Evolutionary conservation across 2,888 invertebrate species (phyloP).

Genomic region (Xanthia togata): DNA sequence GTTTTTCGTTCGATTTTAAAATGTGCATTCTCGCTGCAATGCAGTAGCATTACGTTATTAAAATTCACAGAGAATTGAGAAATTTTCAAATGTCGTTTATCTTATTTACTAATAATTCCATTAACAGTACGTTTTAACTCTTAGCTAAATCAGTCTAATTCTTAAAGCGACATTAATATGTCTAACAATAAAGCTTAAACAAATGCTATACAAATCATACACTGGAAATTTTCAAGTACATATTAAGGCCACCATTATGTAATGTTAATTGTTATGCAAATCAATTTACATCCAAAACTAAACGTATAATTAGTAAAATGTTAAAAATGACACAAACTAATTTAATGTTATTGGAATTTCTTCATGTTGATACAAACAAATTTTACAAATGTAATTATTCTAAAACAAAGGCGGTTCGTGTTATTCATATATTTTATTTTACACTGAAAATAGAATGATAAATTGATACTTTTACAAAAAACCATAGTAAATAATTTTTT

Average conservation of each 20-base stretch:
- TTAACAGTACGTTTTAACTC: constrained; percentile 88
- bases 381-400: constrained; percentile 58
- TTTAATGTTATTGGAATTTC: constrained; percentile 61
- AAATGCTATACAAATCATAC: constrained; percentile 84
- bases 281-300: constrained; percentile 70
- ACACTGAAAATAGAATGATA: constrained; percentile 50
- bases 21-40: constrained; percentile 45
- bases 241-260: constrained; percentile 85
- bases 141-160: constrained; percentile 91
- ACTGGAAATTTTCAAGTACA: constrained; percentile 84
- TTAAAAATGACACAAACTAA: constrained; percentile 62
- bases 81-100: constrained; percentile 78
- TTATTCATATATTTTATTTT: constrained; percentile 54
- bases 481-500: constrained; percentile 25
- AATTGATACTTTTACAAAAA: constrained; percentile 31
- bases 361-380: constrained; percentile 48
- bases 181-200: constrained; percentile 89
- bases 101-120: constrained; percentile 84
- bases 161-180: constrained; percentile 89
- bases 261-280: constrained; percentile 71
- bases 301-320: constrained; percentile 64
- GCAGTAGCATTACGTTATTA: constrained; percentile 42
- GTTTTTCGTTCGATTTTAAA: constrained; percentile 58
- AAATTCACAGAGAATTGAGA: constrained; percentile 53
- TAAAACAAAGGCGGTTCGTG: constrained; percentile 60